phyloP scores from a whole-genome alignment of 2,113 vertebrate species.

The Kryptolebias marmoratus region DNA sequence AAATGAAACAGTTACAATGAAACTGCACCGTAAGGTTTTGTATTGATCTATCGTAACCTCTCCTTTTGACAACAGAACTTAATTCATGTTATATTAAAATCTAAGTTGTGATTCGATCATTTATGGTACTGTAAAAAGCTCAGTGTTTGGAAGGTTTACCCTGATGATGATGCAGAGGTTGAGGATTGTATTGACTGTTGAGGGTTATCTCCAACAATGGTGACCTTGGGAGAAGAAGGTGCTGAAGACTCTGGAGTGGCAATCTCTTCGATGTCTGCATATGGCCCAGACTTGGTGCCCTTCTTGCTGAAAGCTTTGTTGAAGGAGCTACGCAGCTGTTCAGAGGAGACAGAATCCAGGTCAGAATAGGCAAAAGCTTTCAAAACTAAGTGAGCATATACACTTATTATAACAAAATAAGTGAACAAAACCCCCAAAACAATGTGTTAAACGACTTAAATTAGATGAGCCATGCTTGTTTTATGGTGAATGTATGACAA shows the following conservation, averaged over 20 bases:
- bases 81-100: background rate
- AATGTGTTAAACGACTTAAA: background rate
- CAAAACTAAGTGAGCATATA: background rate
- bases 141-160: constrained; percentile 59
- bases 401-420: too few relatives aligned
- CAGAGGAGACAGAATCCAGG: background rate
- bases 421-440: background rate
- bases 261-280: constrained; percentile 96
- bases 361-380: background rate
- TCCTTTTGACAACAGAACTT: background rate
- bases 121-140: background rate
- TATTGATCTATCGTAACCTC: background rate
- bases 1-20: background rate
- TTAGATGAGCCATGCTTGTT: background rate
- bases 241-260: constrained; percentile 94
- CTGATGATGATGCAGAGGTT: constrained; percentile 82
- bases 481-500: background rate
- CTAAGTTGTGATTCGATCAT: background rate
- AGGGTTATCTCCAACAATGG: constrained; percentile 74
- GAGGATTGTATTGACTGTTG: constrained; percentile 83
- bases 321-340: constrained; percentile 95
- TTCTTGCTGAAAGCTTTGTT: constrained; percentile 99
- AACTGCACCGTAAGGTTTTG: background rate
- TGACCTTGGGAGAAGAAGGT: constrained; percentile 93
- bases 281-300: constrained; percentile 89